Base-by-base conservation (phyloP, 1,140 invertebrate species). In the Yoshiicerus persimilis region DNA sequence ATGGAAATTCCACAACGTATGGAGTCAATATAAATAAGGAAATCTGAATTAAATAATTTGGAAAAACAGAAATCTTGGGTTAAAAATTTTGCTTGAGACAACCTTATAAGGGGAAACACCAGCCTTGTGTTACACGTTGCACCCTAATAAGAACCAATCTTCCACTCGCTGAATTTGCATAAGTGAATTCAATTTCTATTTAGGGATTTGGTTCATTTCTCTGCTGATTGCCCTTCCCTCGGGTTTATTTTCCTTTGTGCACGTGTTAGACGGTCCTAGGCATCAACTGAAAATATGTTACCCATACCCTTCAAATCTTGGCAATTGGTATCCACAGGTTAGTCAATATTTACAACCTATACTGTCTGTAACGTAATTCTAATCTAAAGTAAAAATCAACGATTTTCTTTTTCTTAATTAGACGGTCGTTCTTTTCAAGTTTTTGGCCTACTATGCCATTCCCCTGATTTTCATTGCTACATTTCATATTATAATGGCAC, bases 401-500 rank as follows among this genome's bases (percentile, higher is more conserved):
- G 6, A 39, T 1, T 3, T 32, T 20, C 4, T 34, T 85, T 11
- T 47, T 39, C 30, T 20, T 77, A 85, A 62, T 0, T 77, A 91
- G 90, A 91, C 93, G 0, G 94, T 97, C 92, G 94, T 97, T 1
- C 92, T 97, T 87, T 92, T 95, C 41, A 94, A 95, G 47, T 98
- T 98, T 92, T 92, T 98, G 25, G 93, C 97, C 23, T 96, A 97
- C 91, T 98, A 98, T 93, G 94, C 96, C 0, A 92, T 98, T 38
- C 98, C 98, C 0, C 92, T 98, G 34, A 92, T 95, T 2, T 95
- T 98, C 25, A 98, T 98, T 88, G 95, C 95, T 0, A 93, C 95
- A 30, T 98, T 98, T 93, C 98, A 98, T 93, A 93, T 95, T 8
- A 93, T 97, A 88, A 98, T 98, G 95, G 97, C 97, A 0, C 92